Evolutionary conservation across 2,113 vertebrate species (phyloP).

Genomic region (Corythoichthys intestinalis): DNA sequence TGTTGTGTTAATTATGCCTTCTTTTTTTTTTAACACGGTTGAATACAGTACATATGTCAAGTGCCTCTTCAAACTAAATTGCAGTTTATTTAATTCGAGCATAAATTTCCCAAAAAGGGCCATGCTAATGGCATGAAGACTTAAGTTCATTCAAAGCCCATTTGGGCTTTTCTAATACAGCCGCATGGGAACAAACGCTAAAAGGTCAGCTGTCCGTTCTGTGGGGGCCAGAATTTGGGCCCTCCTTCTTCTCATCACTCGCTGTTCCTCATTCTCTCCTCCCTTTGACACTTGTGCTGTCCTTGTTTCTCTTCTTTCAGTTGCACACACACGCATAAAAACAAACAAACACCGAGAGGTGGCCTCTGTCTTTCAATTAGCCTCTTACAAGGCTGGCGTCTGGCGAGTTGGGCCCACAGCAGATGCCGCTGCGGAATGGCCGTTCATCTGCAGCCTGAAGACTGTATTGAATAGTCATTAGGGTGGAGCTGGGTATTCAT

Average conservation of each 20-base stretch:
- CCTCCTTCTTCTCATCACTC: slow-evolving; percentile 28
- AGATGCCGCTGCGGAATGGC: slow-evolving; percentile 83
- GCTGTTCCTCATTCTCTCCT: slow-evolving; percentile 41
- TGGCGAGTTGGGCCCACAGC: slow-evolving; percentile 75
- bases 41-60: background rate
- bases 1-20: background rate
- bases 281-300: slow-evolving; percentile 48
- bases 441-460: slow-evolving; percentile 83
- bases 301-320: slow-evolving; percentile 27
- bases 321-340: slow-evolving; percentile 27
- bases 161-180: slow-evolving; percentile 51
- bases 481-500: slow-evolving; percentile 79
- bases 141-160: slow-evolving; percentile 52
- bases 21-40: background rate
- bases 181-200: slow-evolving; percentile 52
- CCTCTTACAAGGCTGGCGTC: slow-evolving; percentile 71
- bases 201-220: slow-evolving; percentile 61
- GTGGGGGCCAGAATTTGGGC: slow-evolving; percentile 43
- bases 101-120: slow-evolving; percentile 45
- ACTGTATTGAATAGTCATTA: slow-evolving; percentile 86
- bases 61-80: slow-evolving; percentile 1
- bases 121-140: slow-evolving; percentile 55
- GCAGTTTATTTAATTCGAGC: slow-evolving; percentile 20
- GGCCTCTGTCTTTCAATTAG: slow-evolving; percentile 65
- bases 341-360: slow-evolving; percentile 53